Percentiles rank a stretch among this genome's conserved stretches.
Conservation (phyloP, 2,888 invertebrate species). For the Ormyrus rosae region DNA sequence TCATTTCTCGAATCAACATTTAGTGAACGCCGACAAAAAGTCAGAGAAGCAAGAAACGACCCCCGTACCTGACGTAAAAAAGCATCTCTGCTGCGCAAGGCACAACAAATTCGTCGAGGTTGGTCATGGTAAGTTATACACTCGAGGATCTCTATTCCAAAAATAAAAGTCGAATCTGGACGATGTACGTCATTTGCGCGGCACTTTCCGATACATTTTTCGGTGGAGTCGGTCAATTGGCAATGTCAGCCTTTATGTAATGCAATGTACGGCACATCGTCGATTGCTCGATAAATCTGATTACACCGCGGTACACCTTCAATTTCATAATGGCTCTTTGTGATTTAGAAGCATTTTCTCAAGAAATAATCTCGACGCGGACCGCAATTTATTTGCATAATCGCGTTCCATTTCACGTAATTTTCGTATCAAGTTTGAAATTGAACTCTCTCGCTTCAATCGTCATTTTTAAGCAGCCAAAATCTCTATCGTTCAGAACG, state of each 20-base stretch:
- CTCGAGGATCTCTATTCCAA: no score
- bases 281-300: background rate
- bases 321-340: conserved; percentile 3
- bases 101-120: conserved; percentile 70
- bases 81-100: conserved; percentile 69
- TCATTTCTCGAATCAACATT: background rate
- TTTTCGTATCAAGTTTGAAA: no score
- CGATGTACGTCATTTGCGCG: background rate
- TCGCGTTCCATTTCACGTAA: no score
- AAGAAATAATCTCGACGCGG: no score
- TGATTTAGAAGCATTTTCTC: no score
- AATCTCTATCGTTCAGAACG: no score
- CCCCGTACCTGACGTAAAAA: conserved; percentile 45
- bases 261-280: conserved; percentile 49
- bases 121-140: conserved; percentile 68
- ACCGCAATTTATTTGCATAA: no score
- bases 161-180: no score
- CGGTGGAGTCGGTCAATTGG: conserved; percentile 30
- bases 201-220: background rate
- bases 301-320: conserved; percentile 6
- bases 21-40: conserved; percentile 38
- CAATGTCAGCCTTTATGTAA: conserved; percentile 43
- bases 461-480: no score
- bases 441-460: no score
- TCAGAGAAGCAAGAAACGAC: conserved; percentile 34